Percentiles rank a stretch among this genome's conserved stretches.
These are phyloP conservation scores for Orientallactaga bullata DNA, from an alignment of 2,113 vertebrate species.

Conservation along the genomic window DNA sequence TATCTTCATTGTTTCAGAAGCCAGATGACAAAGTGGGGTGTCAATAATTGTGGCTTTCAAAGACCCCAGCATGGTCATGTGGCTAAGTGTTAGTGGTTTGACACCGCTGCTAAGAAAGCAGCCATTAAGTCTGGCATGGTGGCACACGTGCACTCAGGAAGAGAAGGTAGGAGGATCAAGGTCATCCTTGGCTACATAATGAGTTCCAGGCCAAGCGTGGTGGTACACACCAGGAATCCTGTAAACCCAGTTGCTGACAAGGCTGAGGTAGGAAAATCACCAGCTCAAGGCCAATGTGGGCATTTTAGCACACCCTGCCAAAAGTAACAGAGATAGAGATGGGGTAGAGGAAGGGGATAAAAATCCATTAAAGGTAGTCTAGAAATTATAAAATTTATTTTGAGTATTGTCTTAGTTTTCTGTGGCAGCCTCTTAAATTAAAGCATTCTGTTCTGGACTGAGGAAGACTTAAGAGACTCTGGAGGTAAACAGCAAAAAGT, in stretches of 20 bases:
- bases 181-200: not conserved
- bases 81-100: not conserved
- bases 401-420: not conserved
- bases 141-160: not conserved
- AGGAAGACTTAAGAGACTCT: no score
- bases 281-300: no score
- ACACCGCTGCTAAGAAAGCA: not conserved
- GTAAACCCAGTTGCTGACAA: no score
- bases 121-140: not conserved
- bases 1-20: not conserved
- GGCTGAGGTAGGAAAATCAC: no score
- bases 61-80: not conserved
- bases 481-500: no score
- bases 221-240: no score
- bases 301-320: no score
- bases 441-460: no score
- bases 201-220: not conserved
- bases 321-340: no score
- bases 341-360: no score
- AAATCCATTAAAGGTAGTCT: not conserved
- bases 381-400: not conserved
- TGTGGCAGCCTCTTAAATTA: no score
- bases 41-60: not conserved
- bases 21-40: not conserved
- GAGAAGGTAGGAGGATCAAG: not conserved